phyloP scores from a whole-genome alignment of 2,797 vertebrate genomes.

The Petrocephalus schoutedeni region DNA sequence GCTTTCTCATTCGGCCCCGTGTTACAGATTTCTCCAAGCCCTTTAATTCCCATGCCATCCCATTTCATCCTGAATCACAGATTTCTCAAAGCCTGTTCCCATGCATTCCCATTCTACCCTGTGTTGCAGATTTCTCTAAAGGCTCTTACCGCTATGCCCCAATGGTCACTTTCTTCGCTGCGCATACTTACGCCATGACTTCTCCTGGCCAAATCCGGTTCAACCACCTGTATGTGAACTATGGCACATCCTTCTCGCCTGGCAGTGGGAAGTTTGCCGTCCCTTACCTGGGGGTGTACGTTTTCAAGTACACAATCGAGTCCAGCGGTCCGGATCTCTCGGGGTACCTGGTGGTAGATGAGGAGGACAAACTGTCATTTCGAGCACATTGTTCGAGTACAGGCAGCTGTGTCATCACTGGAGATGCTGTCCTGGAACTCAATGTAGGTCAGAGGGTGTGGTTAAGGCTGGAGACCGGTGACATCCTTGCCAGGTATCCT shows the following conservation, averaged over 20 bases:
- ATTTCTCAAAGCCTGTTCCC: not conserved
- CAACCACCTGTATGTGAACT: slow-evolving; percentile 70
- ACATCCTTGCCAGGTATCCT: slow-evolving; percentile 62
- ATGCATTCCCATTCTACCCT: not conserved
- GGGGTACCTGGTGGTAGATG: slow-evolving; percentile 68
- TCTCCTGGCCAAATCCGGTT: slow-evolving; percentile 65
- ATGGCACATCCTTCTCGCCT: slow-evolving; percentile 63
- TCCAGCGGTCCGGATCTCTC: slow-evolving; percentile 59
- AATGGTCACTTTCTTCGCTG: slow-evolving; percentile 70
- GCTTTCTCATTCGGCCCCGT: not conserved
- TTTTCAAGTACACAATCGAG: slow-evolving; percentile 69
- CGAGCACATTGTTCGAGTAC: slow-evolving; percentile 57
- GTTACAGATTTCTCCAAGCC: not conserved
- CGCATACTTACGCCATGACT: slow-evolving; percentile 65
- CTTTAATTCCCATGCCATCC: not conserved
- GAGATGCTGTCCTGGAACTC: slow-evolving; percentile 67
- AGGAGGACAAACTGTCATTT: slow-evolving; percentile 65
- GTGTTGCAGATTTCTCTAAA: slow-evolving; percentile 68
- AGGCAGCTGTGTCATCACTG: slow-evolving; percentile 57
- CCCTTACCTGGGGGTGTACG: slow-evolving; percentile 67
- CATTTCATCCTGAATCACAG: not conserved
- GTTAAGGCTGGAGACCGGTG: slow-evolving; percentile 61
- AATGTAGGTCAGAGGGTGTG: slow-evolving; percentile 74
- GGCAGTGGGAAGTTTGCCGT: slow-evolving; percentile 64
- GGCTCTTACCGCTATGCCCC: slow-evolving; percentile 71